These are phyloP conservation scores for Porphyrio hochstetteri DNA, from an alignment of 2,113 vertebrate species.

Conservation along the genomic window DNA sequence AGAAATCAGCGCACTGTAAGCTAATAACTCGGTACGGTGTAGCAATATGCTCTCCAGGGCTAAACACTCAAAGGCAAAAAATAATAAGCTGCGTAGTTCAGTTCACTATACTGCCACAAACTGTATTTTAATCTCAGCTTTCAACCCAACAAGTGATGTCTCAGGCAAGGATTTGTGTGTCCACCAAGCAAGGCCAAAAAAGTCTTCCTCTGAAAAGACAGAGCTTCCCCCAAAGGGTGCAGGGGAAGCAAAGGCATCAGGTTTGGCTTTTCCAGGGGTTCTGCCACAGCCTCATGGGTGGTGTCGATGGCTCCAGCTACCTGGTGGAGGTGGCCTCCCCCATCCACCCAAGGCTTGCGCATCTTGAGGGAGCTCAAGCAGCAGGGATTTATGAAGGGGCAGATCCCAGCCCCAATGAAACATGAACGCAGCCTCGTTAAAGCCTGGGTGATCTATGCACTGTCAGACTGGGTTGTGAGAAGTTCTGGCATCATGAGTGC, in stretches of 20 bases:
- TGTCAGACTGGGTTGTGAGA: neutral
- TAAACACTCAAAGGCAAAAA: neutral
- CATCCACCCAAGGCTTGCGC: accelerated
- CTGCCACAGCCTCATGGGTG: accelerated
- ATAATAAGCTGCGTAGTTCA: neutral
- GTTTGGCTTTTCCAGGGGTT: neutral
- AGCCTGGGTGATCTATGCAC: accelerated
- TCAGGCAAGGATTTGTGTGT: neutral
- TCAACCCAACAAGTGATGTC: accelerated
- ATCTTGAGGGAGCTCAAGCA: accelerated
- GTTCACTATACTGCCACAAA: neutral
- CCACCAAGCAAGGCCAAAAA: neutral
- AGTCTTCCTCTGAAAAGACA: accelerated
- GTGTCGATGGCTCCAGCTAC: neutral
- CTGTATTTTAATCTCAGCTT: neutral
- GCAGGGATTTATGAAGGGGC: accelerated
- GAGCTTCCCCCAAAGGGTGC: neutral
- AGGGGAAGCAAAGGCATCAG: neutral
- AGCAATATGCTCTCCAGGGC: neutral
- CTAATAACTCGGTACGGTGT: neutral
- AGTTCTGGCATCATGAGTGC: neutral
- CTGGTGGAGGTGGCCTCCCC: neutral
- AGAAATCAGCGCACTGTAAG: neutral
- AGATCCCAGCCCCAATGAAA: neutral
- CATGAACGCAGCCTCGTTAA: accelerated